Base-by-base conservation (phyloP, 2,797 vertebrate genomes). In the Lacerta agilis region DNA sequence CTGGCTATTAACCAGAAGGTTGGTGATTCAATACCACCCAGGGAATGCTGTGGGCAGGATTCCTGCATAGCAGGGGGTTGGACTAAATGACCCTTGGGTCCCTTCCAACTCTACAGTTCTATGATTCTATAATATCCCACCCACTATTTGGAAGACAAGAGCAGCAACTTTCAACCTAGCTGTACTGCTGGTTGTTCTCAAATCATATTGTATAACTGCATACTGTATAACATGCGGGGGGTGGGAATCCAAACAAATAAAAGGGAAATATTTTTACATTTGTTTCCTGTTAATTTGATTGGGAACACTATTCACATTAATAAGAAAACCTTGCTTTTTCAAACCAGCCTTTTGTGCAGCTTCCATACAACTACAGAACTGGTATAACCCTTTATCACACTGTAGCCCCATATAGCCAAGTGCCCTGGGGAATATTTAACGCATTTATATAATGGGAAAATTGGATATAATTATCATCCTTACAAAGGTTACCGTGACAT, bases 401-500 rank as follows among this genome's bases (percentile, higher is more conserved):
- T 38, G 45, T 23, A 45, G 33, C 13, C 27, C 64, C 29, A n/a
- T 25, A 20, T 77, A 69, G 73, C 75, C 69, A 64, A 64, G 80
- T 49, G 23, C n/a, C 55, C 69, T 85, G 69, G 85, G 55, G 33
- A 85, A 66, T 80, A 80, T 20, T 75, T 36, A 80, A 80, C 33
- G 29, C 69, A 80, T 79, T 83, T 79, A 84, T 85, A 75, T 66
- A 75, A 84, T 75, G 78, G 71, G 33, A 49, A 85, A 80, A 73
- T 73, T 66, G 55, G 41, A 79, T 80, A 20, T 83, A 84, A 64
- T 71, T 61, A 79, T 41, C 29, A 33, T 45, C 41, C 80, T 73
- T 85, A 66, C 23, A 49, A 58, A 10, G 15, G 67, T 72, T 71
- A 25, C 36, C 13, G 75, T 88, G 82, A 71, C 82, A 88, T 75